Conservation (phyloP, 2,113 vertebrate genomes). For the Tenrec ecaudatus region DNA sequence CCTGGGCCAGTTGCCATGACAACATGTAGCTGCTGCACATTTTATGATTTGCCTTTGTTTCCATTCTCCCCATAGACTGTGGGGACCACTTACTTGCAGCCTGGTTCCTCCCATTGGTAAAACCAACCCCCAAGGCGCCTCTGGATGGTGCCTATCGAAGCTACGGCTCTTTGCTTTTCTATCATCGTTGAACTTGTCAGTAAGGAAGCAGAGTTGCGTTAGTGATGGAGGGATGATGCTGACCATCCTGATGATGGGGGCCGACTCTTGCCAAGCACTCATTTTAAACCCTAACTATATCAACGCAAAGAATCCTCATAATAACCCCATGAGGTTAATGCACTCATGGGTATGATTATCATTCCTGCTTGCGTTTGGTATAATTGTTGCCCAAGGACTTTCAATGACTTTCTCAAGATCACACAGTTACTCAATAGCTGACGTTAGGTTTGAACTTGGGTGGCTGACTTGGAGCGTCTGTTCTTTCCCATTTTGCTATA, state of each 20-base stretch:
- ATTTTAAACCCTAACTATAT: not conserved
- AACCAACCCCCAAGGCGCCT: not conserved
- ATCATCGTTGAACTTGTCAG: not conserved
- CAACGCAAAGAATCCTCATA: not conserved
- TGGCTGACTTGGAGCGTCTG: not conserved
- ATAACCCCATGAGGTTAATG: not conserved
- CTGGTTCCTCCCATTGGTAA: not conserved
- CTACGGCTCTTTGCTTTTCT: not conserved
- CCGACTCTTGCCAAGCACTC: not conserved
- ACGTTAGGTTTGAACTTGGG: not conserved
- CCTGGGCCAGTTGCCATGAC: slow-evolving; percentile 14
- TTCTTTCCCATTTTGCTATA: not conserved
- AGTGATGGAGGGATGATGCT: not conserved
- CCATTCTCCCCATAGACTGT: not conserved
- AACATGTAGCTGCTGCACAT: not conserved
- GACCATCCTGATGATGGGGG: not conserved
- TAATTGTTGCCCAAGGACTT: not conserved
- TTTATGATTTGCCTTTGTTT: slow-evolving; percentile 12
- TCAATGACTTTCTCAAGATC: not conserved
- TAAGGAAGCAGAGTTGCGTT: not conserved
- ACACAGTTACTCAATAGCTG: not conserved
- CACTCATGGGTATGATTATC: not conserved
- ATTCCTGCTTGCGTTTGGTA: not conserved
- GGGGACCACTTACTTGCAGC: not conserved
- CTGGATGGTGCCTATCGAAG: not conserved